Evolutionary conservation across 2,113 vertebrate genomes (phyloP), one percentile per base, ranked within the genome.

Genomic region (Zosterops pallidus): DNA sequence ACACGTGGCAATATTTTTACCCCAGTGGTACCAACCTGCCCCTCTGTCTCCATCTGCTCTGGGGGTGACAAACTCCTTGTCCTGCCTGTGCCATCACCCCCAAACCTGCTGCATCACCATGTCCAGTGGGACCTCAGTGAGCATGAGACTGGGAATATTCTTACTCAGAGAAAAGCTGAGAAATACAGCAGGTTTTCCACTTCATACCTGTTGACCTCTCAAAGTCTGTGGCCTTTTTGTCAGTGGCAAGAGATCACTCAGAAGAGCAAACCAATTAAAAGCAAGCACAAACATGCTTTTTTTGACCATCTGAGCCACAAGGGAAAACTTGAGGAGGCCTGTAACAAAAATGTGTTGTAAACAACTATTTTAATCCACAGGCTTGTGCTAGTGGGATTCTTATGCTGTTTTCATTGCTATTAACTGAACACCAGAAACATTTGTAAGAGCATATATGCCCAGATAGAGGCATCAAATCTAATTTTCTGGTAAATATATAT

Each of bases 401-500:
- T 65, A 41, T 2, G 31, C 42, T 59, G 53, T 26, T 84, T 83
- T 77, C 29, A 37, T 46, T 62, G 52, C 71, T 80, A 37, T 65
- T 86, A 92, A 60, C 53, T 55, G 64, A 92, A 86, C 60, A 57
- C 29, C 42, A 81, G 79, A 70, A 77, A 83, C 63, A 49, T 16
- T 71, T 71, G 15, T 59, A 79, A 87, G 57, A 87, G 35, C 69
- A 68, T 78, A 80, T 63, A 96, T 75, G 21, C 68, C 60, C 50
- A 53, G 47, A 81, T 2, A 71, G 22, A 86, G 25, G 47, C 82
- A 93, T 75, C 67, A 90, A 86, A 89, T 89, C 75, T 91, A 50
- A 83, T 95, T 91, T 94, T 95, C 74, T 81, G 60, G 63, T 91
- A 94, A 96, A 90, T 86, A 93, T 25, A 63, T 59, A 69, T 75